These are phyloP conservation scores for Nibea albiflora DNA, from an alignment of 2,113 vertebrate genomes.

Conservation along the genomic window DNA sequence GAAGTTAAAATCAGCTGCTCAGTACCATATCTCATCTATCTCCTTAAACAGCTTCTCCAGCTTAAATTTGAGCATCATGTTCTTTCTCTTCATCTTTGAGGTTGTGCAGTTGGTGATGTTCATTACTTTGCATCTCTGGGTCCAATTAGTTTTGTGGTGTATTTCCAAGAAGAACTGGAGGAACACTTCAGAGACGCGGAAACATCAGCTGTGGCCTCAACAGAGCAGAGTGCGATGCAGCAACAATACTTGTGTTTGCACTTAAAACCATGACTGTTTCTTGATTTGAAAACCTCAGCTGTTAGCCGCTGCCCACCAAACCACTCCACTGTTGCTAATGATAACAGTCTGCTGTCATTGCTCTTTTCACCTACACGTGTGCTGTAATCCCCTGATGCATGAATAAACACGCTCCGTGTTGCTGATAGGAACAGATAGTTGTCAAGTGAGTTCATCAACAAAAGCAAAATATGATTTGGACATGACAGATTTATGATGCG, in stretches of 20 bases:
- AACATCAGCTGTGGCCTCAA: slow-evolving; percentile 7
- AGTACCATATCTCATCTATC: slow-evolving; percentile 2
- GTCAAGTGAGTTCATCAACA: slow-evolving; percentile 16
- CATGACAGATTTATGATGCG: neutral
- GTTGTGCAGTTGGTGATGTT: neutral
- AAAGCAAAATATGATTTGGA: neutral
- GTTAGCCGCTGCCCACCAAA: slow-evolving; percentile 8
- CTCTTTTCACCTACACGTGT: neutral
- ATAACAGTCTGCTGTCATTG: slow-evolving; percentile 30
- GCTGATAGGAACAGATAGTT: neutral
- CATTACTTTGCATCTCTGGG: slow-evolving; percentile 21
- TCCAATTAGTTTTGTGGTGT: slow-evolving; percentile 25
- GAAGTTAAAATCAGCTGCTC: neutral
- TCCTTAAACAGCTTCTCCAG: neutral
- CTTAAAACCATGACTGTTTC: slow-evolving; percentile 16
- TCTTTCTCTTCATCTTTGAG: slow-evolving; percentile 7
- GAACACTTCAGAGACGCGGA: slow-evolving; percentile 13
- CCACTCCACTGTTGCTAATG: slow-evolving; percentile 16
- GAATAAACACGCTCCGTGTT: neutral
- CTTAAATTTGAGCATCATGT: neutral
- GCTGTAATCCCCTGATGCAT: slow-evolving; percentile 6
- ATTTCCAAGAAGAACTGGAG: slow-evolving; percentile 10
- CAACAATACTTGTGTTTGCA: slow-evolving; percentile 25
- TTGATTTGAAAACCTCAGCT: slow-evolving; percentile 4
- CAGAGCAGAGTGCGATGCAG: slow-evolving; percentile 11